Conservation (phyloP, 2,888 invertebrate genomes). For the Listrodromus nycthemerus region DNA sequence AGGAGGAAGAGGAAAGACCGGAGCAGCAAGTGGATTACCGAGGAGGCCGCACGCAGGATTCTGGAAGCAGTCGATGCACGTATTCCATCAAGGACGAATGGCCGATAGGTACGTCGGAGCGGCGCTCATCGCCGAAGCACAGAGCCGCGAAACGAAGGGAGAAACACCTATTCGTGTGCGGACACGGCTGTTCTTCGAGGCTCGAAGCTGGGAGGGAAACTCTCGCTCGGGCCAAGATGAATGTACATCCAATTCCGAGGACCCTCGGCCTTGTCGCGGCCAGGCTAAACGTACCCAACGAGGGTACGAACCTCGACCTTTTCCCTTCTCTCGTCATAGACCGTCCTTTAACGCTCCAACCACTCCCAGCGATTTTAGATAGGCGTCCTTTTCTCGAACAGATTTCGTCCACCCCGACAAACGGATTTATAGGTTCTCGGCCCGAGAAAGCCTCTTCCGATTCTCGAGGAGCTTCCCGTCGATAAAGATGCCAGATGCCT, state of each 20-base stretch:
- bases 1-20: slow-evolving; percentile 45
- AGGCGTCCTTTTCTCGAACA: slow-evolving; percentile 37
- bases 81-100: slow-evolving; percentile 78
- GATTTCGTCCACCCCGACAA: slow-evolving; percentile 29
- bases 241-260: slow-evolving; percentile 73
- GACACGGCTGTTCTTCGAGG: slow-evolving; percentile 40
- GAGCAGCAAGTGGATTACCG: slow-evolving; percentile 26
- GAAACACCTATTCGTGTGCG: slow-evolving; percentile 65
- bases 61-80: slow-evolving; percentile 77
- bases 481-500: slow-evolving; percentile 45
- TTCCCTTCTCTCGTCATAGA: slow-evolving; percentile 46
- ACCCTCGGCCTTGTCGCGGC: slow-evolving; percentile 58
- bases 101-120: slow-evolving; percentile 63
- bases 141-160: slow-evolving; percentile 45
- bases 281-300: slow-evolving; percentile 42
- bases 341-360: slow-evolving; percentile 63
- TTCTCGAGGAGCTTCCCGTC: slow-evolving; percentile 34
- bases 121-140: background rate
- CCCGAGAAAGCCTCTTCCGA: slow-evolving; percentile 27
- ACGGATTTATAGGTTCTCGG: slow-evolving; percentile 54
- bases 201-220: slow-evolving; percentile 27
- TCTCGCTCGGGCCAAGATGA: slow-evolving; percentile 72
- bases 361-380: slow-evolving; percentile 68
- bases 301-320: slow-evolving; percentile 35
- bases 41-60: slow-evolving; percentile 39